Evolutionary conservation across 2,113 vertebrate species (phyloP).

Genomic region (Caretta caretta): DNA sequence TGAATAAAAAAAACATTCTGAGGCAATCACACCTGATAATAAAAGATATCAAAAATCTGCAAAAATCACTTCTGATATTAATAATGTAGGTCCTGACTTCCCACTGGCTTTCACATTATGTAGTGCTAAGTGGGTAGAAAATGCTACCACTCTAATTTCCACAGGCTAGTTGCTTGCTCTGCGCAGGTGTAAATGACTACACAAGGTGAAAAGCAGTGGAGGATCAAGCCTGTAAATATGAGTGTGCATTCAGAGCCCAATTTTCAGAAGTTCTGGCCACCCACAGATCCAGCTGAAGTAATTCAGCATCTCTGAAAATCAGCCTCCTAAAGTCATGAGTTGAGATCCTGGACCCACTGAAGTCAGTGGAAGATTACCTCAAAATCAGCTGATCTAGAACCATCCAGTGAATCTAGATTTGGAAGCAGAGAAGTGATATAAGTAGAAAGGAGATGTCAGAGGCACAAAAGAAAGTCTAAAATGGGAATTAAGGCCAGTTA

Average conservation of each 20-base stretch:
- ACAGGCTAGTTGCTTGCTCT: neutral
- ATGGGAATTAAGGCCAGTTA: neutral
- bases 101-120: neutral
- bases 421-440: too few species aligned
- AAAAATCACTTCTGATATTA: neutral
- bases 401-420: neutral
- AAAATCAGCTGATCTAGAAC: neutral
- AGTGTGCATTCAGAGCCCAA: neutral
- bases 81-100: neutral
- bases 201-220: neutral
- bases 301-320: neutral
- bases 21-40: neutral
- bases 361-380: neutral
- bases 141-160: too few species aligned
- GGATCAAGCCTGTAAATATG: neutral
- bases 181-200: neutral
- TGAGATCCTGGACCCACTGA: neutral
- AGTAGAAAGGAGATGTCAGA: neutral
- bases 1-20: neutral
- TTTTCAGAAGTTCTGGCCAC: neutral
- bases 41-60: neutral
- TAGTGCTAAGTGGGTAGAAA: neutral
- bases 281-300: neutral
- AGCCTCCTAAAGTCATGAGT: neutral
- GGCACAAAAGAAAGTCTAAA: neutral